phyloP scores from a whole-genome alignment of 2,888 invertebrate species.

The Dromius quadrimaculatus region DNA sequence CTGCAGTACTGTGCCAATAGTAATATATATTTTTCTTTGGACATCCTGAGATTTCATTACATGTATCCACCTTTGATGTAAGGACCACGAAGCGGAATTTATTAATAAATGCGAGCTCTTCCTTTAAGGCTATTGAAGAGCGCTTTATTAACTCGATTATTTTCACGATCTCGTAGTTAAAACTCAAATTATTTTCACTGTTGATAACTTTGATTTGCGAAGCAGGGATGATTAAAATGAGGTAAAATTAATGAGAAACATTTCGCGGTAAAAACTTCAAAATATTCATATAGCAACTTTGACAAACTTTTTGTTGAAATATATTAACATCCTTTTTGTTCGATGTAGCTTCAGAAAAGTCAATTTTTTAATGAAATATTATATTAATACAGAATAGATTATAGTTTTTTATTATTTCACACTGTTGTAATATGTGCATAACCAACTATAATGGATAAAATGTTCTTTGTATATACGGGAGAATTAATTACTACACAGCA shows the following conservation, averaged over 20 bases:
- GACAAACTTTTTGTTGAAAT: too few species aligned
- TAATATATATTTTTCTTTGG: too few species aligned
- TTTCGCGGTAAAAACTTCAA: too few species aligned
- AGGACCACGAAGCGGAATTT: constrained; percentile 17
- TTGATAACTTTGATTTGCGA: constrained; percentile 4
- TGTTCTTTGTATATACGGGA: neutral
- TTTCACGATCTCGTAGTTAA: constrained; percentile 1
- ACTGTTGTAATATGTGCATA: constrained; percentile 3
- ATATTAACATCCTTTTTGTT: too few species aligned
- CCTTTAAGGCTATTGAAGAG: neutral
- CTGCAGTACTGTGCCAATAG: too few species aligned
- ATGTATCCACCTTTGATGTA: constrained; percentile 42
- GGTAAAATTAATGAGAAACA: constrained; percentile 13
- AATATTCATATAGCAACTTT: too few species aligned
- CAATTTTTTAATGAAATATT: too few species aligned
- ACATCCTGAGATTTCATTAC: too few species aligned
- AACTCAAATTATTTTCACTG: constrained; percentile 17
- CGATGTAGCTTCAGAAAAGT: too few species aligned
- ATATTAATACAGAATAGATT: too few species aligned
- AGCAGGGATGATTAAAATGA: neutral
- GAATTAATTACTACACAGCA: constrained; percentile 6
- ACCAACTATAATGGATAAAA: constrained; percentile 8
- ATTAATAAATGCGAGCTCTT: constrained; percentile 14
- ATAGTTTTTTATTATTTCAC: too few species aligned
- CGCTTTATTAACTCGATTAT: constrained; percentile 27